Conservation (phyloP, 2,888 invertebrate genomes). For the Polyommatus icarus region DNA sequence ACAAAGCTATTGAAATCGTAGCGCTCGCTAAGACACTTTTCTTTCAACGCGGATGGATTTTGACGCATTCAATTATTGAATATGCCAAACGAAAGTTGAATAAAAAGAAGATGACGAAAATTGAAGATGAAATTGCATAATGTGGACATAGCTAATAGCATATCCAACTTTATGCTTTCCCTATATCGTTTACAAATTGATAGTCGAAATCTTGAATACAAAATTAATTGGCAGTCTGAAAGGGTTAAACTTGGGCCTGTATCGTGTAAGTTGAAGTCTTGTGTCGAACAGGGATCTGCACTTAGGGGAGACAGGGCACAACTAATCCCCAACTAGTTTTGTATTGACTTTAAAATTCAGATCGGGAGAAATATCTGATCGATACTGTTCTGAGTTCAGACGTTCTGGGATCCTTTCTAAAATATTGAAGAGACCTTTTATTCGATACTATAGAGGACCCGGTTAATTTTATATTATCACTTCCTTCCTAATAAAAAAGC, state of each 20-base stretch:
- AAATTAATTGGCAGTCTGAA: constrained; percentile 39
- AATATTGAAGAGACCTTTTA: neutral
- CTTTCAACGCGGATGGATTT: too few relatives aligned
- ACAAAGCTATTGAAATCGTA: too few relatives aligned
- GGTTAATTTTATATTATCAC: too few relatives aligned
- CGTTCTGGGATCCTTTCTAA: neutral
- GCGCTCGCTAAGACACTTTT: too few relatives aligned
- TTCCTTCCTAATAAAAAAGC: too few relatives aligned
- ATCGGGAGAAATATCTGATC: constrained; percentile 23
- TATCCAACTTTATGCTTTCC: neutral
- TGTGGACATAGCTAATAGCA: too few relatives aligned
- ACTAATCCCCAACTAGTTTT: constrained; percentile 58
- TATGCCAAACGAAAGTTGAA: too few relatives aligned
- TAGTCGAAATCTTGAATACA: constrained; percentile 33
- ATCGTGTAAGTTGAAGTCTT: constrained; percentile 50
- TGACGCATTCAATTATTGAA: too few relatives aligned
- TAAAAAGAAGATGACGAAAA: too few relatives aligned
- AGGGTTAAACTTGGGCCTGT: constrained; percentile 37
- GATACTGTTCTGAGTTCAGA: neutral
- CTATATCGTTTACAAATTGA: constrained; percentile 37
- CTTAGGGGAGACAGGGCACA: constrained; percentile 56
- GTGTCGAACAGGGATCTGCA: constrained; percentile 77
- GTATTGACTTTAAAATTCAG: constrained; percentile 37
- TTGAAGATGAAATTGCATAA: too few relatives aligned
- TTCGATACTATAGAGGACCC: too few relatives aligned